A percentile compares a stretch with the other conserved stretches of the same genome.
Evolutionary conservation across 2,113 vertebrate genomes (phyloP).

Genomic region (Ahaetulla prasina): DNA sequence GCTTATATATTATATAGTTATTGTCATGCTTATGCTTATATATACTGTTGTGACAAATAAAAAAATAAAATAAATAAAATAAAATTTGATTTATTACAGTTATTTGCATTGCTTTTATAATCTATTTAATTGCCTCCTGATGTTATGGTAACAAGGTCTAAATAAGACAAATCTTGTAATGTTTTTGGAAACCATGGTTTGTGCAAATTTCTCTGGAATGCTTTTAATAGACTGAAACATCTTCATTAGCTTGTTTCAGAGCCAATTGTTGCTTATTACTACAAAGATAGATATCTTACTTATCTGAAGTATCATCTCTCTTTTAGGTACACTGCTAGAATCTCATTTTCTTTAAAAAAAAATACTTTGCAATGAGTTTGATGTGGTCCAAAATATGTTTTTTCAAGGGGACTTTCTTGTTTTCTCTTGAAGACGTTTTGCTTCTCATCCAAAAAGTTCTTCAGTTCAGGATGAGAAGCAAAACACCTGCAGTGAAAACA

Average conservation of each 20-base stretch:
- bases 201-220: background rate
- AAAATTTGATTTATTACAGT: background rate
- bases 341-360: background rate
- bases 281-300: background rate
- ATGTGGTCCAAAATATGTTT: background rate
- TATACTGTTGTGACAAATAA: too few species aligned
- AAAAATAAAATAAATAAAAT: too few species aligned
- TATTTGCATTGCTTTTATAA: background rate
- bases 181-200: background rate
- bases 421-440: background rate
- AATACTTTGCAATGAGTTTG: background rate
- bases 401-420: background rate
- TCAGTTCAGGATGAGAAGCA: background rate
- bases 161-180: background rate
- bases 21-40: too few species aligned
- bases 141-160: background rate
- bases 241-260: background rate
- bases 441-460: background rate
- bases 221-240: background rate
- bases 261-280: background rate
- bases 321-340: background rate
- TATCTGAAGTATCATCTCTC: background rate
- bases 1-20: too few species aligned
- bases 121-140: background rate
- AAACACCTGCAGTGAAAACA: background rate